Conservation (phyloP, 2,113 vertebrate genomes). For the Brachypodius melanocephalos region DNA sequence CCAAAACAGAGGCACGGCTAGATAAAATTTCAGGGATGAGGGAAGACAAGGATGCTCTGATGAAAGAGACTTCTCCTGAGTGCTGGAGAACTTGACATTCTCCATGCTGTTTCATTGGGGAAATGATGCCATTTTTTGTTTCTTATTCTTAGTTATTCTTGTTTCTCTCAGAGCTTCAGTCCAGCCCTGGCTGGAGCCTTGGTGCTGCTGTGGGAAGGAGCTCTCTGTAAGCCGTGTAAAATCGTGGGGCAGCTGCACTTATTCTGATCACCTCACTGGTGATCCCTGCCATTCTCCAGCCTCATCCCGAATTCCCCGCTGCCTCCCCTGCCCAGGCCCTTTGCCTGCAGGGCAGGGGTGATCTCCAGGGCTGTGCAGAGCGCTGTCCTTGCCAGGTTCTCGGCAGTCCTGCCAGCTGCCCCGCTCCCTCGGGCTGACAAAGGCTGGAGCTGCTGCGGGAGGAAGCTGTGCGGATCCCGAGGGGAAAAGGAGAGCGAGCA, state of each 20-base stretch:
- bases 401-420: neutral
- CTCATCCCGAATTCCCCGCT: neutral
- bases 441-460: neutral
- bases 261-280: neutral
- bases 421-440: neutral
- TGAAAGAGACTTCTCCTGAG: neutral
- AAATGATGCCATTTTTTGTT: neutral
- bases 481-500: conserved; percentile 38
- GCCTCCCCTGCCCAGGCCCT: neutral
- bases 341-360: neutral
- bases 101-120: neutral
- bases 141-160: neutral
- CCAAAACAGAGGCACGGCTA: neutral
- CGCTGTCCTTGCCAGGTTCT: neutral
- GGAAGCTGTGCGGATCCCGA: conserved; percentile 12
- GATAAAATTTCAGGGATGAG: neutral
- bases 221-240: neutral
- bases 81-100: neutral
- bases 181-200: neutral
- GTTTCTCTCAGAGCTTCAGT: neutral
- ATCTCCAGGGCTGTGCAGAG: neutral
- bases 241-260: neutral
- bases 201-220: neutral
- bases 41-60: neutral
- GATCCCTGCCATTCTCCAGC: neutral